phyloP scores from a whole-genome alignment of 2,888 invertebrate species.

The Meandrusa payeni region DNA sequence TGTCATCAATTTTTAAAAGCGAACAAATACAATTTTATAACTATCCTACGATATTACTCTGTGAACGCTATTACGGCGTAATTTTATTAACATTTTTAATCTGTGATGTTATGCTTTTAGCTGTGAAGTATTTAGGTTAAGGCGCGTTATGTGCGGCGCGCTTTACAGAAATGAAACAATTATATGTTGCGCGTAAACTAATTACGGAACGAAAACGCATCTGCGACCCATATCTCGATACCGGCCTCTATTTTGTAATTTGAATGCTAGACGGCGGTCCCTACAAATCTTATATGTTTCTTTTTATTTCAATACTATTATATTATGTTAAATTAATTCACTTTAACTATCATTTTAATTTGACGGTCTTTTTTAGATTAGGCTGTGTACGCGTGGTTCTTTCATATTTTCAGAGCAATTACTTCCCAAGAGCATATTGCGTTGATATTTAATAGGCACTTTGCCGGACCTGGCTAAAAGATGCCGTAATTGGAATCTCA shows the following conservation, averaged over 20 bases:
- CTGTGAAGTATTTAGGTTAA: slow-evolving; percentile 25
- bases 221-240: slow-evolving; percentile 78
- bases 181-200: slow-evolving; percentile 65
- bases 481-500: slow-evolving; percentile 13
- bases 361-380: no score
- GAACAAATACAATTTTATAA: no score
- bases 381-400: no score
- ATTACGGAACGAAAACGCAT: slow-evolving; percentile 61
- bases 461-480: neutral
- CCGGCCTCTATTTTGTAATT: slow-evolving; percentile 65
- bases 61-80: neutral
- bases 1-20: no score
- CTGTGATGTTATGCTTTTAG: neutral
- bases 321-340: no score
- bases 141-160: slow-evolving; percentile 21
- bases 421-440: slow-evolving; percentile 32
- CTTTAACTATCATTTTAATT: no score
- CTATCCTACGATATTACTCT: no score
- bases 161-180: slow-evolving; percentile 63
- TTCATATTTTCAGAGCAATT: neutral
- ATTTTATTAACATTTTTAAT: slow-evolving; percentile 8
- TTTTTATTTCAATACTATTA: no score
- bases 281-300: no score
- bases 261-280: slow-evolving; percentile 45
- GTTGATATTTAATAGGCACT: slow-evolving; percentile 4